Conservation (phyloP, 2,797 vertebrate species). For the Nannoperca obscura region DNA sequence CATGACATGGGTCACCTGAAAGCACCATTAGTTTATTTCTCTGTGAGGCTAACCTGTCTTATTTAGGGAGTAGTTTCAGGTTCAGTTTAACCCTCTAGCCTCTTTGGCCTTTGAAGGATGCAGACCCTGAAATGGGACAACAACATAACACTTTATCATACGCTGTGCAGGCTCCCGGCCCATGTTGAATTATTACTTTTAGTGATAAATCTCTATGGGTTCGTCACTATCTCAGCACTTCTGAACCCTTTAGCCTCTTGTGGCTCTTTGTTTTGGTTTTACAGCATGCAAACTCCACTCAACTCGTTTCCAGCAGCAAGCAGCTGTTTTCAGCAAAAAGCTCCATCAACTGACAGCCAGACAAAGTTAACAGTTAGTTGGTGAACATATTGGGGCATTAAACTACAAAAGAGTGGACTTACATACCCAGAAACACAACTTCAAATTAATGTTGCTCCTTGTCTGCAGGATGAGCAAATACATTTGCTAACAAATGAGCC, state of each 20-base stretch:
- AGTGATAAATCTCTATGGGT: no score
- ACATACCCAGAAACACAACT: neutral
- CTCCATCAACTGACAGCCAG: no score
- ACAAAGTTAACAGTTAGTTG: no score
- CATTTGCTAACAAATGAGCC: neutral
- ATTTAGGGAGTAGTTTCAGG: neutral
- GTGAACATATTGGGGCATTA: no score
- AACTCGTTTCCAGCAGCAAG: neutral
- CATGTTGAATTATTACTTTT: no score
- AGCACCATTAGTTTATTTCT: neutral
- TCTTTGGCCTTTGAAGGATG: neutral
- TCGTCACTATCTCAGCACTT: no score
- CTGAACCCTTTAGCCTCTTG: neutral
- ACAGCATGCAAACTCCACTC: neutral
- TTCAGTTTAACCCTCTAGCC: neutral
- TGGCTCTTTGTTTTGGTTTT: neutral
- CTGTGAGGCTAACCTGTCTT: neutral
- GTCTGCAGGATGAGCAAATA: neutral
- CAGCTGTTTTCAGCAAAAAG: no score
- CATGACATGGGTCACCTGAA: neutral
- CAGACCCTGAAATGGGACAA: neutral
- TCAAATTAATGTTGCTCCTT: neutral
- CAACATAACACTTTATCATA: neutral
- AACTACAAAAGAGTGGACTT: no score
- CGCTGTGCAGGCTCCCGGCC: neutral